phyloP scores from a whole-genome alignment of 1,140 invertebrate species.

The Drosophila pallidifrons region DNA sequence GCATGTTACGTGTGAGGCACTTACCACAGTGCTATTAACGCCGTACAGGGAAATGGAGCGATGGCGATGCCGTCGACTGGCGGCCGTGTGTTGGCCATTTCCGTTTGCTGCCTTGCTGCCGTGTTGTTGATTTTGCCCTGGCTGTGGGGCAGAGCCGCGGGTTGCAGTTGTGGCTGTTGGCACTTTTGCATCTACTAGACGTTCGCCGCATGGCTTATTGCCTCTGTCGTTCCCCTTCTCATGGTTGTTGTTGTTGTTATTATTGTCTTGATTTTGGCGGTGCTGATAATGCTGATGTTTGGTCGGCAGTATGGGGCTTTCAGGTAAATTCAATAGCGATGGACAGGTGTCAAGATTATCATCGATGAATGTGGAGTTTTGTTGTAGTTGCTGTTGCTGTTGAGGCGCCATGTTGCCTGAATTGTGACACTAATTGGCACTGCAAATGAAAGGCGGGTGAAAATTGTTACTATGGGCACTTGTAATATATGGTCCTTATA shows the following conservation, averaged over 20 bases:
- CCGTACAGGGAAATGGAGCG: constrained; percentile 77
- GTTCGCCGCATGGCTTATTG: constrained; percentile 55
- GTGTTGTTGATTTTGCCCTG: constrained; percentile 43
- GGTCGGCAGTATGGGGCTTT: constrained; percentile 76
- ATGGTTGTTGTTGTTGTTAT: constrained; percentile 43
- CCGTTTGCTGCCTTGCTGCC: constrained; percentile 60
- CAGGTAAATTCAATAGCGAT: constrained; percentile 75
- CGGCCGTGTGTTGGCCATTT: constrained; percentile 58
- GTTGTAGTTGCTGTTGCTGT: constrained; percentile 60
- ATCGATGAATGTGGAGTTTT: constrained; percentile 83
- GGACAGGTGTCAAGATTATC: constrained; percentile 78
- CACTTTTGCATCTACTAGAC: constrained; percentile 31
- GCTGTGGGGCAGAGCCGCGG: background rate
- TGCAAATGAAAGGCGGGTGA: constrained; percentile 48
- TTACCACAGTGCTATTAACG: constrained; percentile 80
- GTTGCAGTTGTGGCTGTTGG: constrained; percentile 26
- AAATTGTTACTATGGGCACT: constrained; percentile 26
- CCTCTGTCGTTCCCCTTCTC: constrained; percentile 5
- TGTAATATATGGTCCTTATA: constrained; percentile 6
- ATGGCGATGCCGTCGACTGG: constrained; percentile 61
- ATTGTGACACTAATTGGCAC: constrained; percentile 62
- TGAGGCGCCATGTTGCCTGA: constrained; percentile 37
- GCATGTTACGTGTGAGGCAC: constrained; percentile 39
- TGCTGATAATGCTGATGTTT: constrained; percentile 53
- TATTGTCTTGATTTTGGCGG: constrained; percentile 61